Base-by-base conservation (phyloP, 2,888 invertebrate genomes). In the Neelides folsomi region DNA sequence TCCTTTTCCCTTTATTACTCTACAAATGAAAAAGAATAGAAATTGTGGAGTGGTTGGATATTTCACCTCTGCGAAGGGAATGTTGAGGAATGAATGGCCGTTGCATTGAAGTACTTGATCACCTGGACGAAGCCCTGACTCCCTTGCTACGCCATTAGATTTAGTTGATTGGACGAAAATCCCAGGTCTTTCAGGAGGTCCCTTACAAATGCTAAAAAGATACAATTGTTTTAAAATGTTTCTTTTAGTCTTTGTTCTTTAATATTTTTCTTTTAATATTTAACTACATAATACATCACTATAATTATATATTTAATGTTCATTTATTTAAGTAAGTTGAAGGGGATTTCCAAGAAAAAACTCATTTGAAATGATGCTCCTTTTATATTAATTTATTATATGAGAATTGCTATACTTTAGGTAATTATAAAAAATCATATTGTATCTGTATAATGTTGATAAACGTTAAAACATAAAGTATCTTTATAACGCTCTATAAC, bases 91-190 rank as follows among this genome's bases (percentile, higher is more conserved):
- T 60, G 69, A 74, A 61, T 71, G 73, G 56, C 86, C 87, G 69
- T 94, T 93, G 70, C 92, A 92, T 64, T 83, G 82, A 49, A 92
- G 71, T 59, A 94, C 86, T 72, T 92, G 89, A 71, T 94, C 93
- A 6, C 92, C 92, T 0, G 88, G 86, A 65, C 86, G 77, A 13
- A 94, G 73, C 0, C 92, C 92, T 1, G 87, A 85, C 66, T 88
- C 85, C 45, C 86, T 77, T 0, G 92, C 92, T 52, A 92, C 82
- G 42, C 92, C 88, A 20, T 84, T 84, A 62, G 86, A 86, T 68
- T 87, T 82, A 49, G 90, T 88, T 65, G 87, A 87, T 73, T 93
- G 86, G 39, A 90, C 81, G 70, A 83, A 89, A 63, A 89, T 87
- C 38, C 89, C 89, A 1, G 86, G 86, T 67, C 82, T 82, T 80